Percentiles rank a stretch among this genome's conserved stretches.
Evolutionary conservation across 1,140 invertebrate species (phyloP).

Genomic region (Danaus plexippus): DNA sequence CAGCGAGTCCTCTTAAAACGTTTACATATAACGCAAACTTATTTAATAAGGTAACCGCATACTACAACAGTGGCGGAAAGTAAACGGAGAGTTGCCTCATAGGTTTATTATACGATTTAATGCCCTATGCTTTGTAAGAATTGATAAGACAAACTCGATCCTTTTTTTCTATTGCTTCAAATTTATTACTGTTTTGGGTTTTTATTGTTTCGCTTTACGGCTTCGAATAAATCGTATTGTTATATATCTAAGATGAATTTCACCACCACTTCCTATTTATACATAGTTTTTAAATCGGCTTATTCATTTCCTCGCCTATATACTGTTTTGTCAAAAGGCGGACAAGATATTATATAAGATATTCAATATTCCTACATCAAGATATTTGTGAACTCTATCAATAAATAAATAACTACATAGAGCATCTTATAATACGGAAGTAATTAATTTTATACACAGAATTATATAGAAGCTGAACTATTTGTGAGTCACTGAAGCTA

Average conservation of each 20-base stretch:
- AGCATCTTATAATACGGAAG: no score
- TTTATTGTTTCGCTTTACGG: constrained; percentile 74
- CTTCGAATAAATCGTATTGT: constrained; percentile 65
- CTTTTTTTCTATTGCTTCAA: constrained; percentile 72
- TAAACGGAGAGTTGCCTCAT: constrained; percentile 51
- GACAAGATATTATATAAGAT: background rate
- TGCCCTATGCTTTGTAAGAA: constrained; percentile 63
- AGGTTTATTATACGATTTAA: constrained; percentile 65
- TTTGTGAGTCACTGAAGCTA: no score
- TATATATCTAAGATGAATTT: constrained; percentile 66
- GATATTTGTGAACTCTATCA: no score
- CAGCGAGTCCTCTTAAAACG: constrained; percentile 37
- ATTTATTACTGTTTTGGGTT: constrained; percentile 74
- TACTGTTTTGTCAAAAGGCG: background rate
- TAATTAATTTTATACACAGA: no score
- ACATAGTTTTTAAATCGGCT: constrained; percentile 13
- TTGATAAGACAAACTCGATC: constrained; percentile 71
- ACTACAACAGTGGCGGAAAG: constrained; percentile 1
- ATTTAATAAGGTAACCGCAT: constrained; percentile 23
- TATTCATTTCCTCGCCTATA: background rate
- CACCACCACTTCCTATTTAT: constrained; percentile 53
- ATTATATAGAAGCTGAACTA: no score
- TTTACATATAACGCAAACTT: constrained; percentile 45
- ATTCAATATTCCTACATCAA: no score
- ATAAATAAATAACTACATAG: no score